Percentiles rank a stretch among this genome's conserved stretches.
Conservation (phyloP, 2,797 vertebrate species). For the Myoxocephalus aenaeus region DNA sequence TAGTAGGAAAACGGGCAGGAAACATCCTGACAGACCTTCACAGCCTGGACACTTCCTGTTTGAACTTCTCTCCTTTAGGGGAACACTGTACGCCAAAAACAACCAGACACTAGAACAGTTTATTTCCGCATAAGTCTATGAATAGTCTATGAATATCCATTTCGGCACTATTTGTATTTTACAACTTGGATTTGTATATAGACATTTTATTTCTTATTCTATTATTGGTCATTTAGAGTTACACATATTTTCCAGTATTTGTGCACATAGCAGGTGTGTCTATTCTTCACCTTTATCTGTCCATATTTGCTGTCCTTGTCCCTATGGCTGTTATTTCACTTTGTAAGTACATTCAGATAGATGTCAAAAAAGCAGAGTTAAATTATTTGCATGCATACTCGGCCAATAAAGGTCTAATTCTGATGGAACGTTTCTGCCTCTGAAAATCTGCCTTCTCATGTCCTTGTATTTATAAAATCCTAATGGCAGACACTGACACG, state of each 20-base stretch:
- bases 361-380: no score
- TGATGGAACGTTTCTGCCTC: neutral
- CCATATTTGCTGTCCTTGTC: neutral
- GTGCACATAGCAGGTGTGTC: neutral
- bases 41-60: no score
- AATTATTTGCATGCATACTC: no score
- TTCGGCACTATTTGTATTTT: neutral
- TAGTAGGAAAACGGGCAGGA: no score
- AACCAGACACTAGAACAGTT: no score
- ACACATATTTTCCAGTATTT: neutral
- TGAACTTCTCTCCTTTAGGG: no score
- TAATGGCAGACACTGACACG: neutral
- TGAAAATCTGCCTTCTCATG: neutral
- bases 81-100: no score
- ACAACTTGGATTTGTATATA: neutral
- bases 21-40: no score
- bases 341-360: neutral
- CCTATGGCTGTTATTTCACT: neutral
- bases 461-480: constrained; percentile 1
- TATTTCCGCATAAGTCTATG: no score
- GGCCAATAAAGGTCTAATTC: neutral
- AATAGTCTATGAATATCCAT: neutral
- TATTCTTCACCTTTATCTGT: neutral
- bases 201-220: neutral
- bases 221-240: neutral